Evolutionary conservation across 1,140 invertebrate genomes (phyloP), one percentile per base, ranked within the genome.

Genomic region (Trypoxylus dichotomus): DNA sequence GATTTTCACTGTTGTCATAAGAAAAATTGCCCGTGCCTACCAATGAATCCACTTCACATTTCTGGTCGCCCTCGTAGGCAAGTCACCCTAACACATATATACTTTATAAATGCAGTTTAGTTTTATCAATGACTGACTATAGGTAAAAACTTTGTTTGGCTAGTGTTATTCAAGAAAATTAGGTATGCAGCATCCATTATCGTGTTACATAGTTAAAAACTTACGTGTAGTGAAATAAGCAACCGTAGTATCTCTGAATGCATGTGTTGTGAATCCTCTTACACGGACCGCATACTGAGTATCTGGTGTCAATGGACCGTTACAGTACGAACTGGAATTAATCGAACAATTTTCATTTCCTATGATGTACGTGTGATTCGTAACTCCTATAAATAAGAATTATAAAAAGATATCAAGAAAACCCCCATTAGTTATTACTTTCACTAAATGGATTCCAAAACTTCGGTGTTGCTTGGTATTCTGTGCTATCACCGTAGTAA

Each of bases 151-250:
- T n/a, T n/a, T n/a, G n/a, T n/a, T n/a, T n/a, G n/a, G n/a, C n/a
- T n/a, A n/a, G n/a, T n/a, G n/a, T n/a, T n/a, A n/a, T n/a, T n/a
- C 19, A 21, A 10, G 5, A 41, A 42, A 74, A 13, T 72, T 72
- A 6, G 29, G 68, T 5, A 5, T 72, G 5, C 3, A 60, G 58
- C 6, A 19, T 6, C 24, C n/a, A 15, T 19, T 6, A 7, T 60
- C 24, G 5, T 60, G 58, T 5, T 19, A 19, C n/a, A 25, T 11
- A 13, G 24, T 68, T 7, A 21, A 15, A 37, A 32, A 74, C 72
- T 75, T 54, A 75, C 74, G 74, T 47, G 74, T 75, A 24, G n/a
- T 25, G 43, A 75, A 75, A 21, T 13, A 25, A 75, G 42, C 21
- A 2, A 19, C 1, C 10, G 3, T 10, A 25, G 74, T 75, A 75